These are phyloP conservation scores for Lasioglossum albipes DNA, from an alignment of 1,140 invertebrate species.

Conservation along the genomic window DNA sequence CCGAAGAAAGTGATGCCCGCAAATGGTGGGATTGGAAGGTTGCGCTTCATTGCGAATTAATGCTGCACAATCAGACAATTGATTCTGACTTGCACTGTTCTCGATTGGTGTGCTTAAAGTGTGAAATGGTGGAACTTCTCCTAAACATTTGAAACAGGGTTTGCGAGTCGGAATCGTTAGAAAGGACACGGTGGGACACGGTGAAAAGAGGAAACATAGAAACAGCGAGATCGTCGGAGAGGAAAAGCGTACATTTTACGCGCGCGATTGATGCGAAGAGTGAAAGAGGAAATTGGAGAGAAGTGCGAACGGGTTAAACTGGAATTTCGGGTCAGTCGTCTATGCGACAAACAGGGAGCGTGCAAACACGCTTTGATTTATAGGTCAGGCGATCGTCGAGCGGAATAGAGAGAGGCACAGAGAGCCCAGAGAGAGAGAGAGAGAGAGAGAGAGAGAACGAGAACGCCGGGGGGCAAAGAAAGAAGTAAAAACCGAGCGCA, in stretches of 20 bases:
- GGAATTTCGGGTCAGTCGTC: conserved; percentile 55
- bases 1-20: too few relatives aligned
- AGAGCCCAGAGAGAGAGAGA: not conserved
- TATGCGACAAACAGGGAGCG: conserved; percentile 47
- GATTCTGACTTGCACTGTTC: too few relatives aligned
- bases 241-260: not conserved
- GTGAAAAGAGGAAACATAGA: not conserved
- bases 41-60: too few relatives aligned
- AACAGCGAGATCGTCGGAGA: not conserved
- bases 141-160: too few relatives aligned
- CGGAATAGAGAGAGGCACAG: not conserved
- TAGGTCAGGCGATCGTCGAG: conserved; percentile 54
- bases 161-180: too few relatives aligned
- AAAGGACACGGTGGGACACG: not conserved
- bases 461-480: conserved; percentile 5
- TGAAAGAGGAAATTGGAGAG: conserved; percentile 19
- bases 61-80: too few relatives aligned
- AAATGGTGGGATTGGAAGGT: too few relatives aligned
- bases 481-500: conserved; percentile 17
- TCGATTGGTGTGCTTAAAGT: too few relatives aligned
- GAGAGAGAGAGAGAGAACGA: not conserved
- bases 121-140: too few relatives aligned
- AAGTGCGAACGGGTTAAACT: conserved; percentile 51
- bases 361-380: conserved; percentile 58
- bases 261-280: conserved; percentile 1